Evolutionary conservation across 2,888 invertebrate genomes (phyloP), one percentile per base, ranked within the genome.

Genomic region (Epiblema foenella): DNA sequence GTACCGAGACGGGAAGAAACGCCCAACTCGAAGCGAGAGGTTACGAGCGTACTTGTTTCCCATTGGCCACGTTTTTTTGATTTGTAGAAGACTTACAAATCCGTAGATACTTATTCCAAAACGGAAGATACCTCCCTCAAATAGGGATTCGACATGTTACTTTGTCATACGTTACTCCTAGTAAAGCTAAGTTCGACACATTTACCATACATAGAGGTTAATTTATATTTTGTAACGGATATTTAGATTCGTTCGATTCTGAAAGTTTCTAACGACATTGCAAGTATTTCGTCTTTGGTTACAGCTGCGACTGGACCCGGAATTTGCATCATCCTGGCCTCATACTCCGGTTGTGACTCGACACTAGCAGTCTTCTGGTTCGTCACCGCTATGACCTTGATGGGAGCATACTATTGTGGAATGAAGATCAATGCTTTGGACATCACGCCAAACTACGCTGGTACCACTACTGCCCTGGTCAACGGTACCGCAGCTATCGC

Each of bases 371-470:
- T 95, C 0, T 91, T 95, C 68, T 93, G 96, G 86, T 95, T 95
- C 78, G 93, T 95, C 15, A 81, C 94, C n/a, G 94, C 93, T 52
- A 94, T 96, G 95, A 95, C 95, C 0, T 93, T 95, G 20, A 96
- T 96, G 95, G 96, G 96, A 0, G 94, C 95, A 1, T 96, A 95
- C 83, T 96, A 96, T 87, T 95, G 95, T 72, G 95, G 95, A 33
- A 94, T 96, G 94, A 95, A 95, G 84, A 95, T 95, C 58, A 95
- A 95, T 78, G 94, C 95, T 0, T 84, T 95, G 46, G 96, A 95
- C 77, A 91, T 96, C 64, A 94, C 95, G 2, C 95, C 95, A 0
- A 95, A 95, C 81, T 95, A 94, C 78, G 94, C 95, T 1, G 95
- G 95, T 4, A 95, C 95, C 0, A 89, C 95, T 8, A 95, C 95